phyloP scores from a whole-genome alignment of 1,140 invertebrate species.

The Drosophila insularis region DNA sequence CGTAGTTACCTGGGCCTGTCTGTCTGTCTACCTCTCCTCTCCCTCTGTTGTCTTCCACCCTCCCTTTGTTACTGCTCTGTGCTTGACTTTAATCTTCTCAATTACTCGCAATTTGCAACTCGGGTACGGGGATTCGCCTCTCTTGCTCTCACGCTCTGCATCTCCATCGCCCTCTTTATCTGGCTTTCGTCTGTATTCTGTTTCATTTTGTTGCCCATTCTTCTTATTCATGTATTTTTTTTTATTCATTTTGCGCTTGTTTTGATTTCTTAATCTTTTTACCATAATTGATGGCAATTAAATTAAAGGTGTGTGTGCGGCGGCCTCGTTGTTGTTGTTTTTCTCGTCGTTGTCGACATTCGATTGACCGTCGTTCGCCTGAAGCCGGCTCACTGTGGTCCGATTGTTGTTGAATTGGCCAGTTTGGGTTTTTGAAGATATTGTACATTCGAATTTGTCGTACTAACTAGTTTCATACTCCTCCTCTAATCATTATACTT shows the following conservation, averaged over 20 bases:
- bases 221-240: conserved; percentile 62
- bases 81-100: conserved; percentile 81
- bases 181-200: conserved; percentile 31
- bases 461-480: conserved; percentile 30
- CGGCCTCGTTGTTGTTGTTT: conserved; percentile 31
- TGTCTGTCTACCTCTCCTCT: conserved; percentile 13
- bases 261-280: conserved; percentile 81
- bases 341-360: conserved; percentile 17
- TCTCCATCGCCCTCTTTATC: neutral
- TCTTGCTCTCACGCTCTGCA: conserved; percentile 31
- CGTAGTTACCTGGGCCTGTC: conserved; percentile 53
- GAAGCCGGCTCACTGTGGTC: conserved; percentile 29
- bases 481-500: conserved; percentile 16
- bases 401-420: conserved; percentile 45
- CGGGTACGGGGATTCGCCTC: conserved; percentile 49
- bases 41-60: conserved; percentile 19
- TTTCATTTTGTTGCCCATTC: conserved; percentile 65
- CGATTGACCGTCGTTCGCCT: conserved; percentile 32
- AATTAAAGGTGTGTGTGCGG: conserved; percentile 77
- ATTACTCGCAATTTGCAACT: conserved; percentile 81
- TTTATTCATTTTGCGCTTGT: conserved; percentile 67
- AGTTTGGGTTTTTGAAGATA: conserved; percentile 38
- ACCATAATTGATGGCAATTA: conserved; percentile 81
- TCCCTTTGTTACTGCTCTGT: conserved; percentile 45
- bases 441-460: conserved; percentile 18